Percentiles rank a stretch among this genome's conserved stretches.
Evolutionary conservation across 2,113 vertebrate species (phyloP).

Genomic region (Puma concolor): DNA sequence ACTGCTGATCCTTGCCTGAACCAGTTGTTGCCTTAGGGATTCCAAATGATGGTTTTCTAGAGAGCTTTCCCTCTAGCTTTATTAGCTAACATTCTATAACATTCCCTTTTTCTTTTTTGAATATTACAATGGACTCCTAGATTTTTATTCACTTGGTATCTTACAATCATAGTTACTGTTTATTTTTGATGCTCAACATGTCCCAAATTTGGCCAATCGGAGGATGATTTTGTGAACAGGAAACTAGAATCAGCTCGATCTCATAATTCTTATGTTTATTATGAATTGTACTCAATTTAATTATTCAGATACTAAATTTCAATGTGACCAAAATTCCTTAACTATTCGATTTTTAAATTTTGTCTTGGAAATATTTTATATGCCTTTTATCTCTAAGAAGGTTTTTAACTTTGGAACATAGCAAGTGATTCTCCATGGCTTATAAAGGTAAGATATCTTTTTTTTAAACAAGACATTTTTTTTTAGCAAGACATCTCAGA

Average conservation of each 20-base stretch:
- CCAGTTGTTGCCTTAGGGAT: neutral
- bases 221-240: conserved; percentile 37
- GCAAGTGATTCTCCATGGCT: neutral
- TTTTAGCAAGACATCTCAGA: neutral
- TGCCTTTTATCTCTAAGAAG: neutral
- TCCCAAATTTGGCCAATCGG: neutral
- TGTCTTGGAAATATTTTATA: neutral
- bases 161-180: neutral
- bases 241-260: neutral
- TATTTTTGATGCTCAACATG: neutral
- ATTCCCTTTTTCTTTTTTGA: neutral
- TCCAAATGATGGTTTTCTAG: conserved; percentile 36
- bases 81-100: neutral
- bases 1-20: conserved; percentile 1
- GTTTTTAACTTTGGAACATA: neutral
- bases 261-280: conserved; percentile 22
- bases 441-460: conserved; percentile 29
- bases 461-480: neutral
- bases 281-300: too few species aligned
- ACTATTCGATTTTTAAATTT: neutral
- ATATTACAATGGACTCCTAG: neutral
- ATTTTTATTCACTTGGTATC: conserved; percentile 21
- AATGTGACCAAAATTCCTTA: neutral
- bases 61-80: neutral
- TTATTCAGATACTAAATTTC: conserved; percentile 1